phyloP scores from a whole-genome alignment of 37 sponge, comb jelly and placozoan genomes.

The Sycon ciliatum region DNA sequence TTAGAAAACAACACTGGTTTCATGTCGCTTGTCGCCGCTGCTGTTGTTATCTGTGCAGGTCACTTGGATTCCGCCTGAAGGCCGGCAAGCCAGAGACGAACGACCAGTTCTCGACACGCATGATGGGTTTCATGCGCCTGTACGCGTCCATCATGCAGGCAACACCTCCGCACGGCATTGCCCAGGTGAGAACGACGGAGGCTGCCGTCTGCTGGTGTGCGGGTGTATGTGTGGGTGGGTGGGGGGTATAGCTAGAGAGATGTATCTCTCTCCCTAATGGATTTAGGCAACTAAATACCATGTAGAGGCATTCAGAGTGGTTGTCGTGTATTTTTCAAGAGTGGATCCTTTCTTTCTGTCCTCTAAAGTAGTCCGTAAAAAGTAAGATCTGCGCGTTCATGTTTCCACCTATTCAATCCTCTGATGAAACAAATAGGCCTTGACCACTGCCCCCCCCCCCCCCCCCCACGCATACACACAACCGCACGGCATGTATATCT shows the following conservation, averaged over 20 bases:
- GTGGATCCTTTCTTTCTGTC: too few relatives aligned
- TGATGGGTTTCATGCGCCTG: conserved; percentile 65
- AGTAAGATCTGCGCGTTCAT: too few relatives aligned
- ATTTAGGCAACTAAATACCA: neutral
- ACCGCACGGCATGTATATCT: too few relatives aligned
- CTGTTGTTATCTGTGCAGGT: conserved; percentile 24
- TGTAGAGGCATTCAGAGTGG: too few relatives aligned
- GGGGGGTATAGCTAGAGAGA: conserved; percentile 16
- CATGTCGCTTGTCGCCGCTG: neutral
- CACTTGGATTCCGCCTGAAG: conserved; percentile 59
- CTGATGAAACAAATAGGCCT: too few relatives aligned
- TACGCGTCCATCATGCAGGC: conserved; percentile 77
- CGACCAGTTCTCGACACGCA: conserved; percentile 56
- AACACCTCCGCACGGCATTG: conserved; percentile 29
- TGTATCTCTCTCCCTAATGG: neutral
- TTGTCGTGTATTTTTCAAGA: too few relatives aligned
- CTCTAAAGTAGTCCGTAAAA: conserved; percentile 2
- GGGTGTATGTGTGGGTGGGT: neutral
- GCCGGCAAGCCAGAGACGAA: conserved; percentile 60
- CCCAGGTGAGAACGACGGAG: too few relatives aligned
- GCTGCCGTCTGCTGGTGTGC: neutral
- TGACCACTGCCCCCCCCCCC: too few relatives aligned
- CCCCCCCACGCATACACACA: too few relatives aligned
- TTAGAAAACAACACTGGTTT: neutral
- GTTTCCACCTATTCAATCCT: too few relatives aligned